Base-by-base conservation (phyloP, 2,113 vertebrate species). In the Mesoclemmys tuberculata region DNA sequence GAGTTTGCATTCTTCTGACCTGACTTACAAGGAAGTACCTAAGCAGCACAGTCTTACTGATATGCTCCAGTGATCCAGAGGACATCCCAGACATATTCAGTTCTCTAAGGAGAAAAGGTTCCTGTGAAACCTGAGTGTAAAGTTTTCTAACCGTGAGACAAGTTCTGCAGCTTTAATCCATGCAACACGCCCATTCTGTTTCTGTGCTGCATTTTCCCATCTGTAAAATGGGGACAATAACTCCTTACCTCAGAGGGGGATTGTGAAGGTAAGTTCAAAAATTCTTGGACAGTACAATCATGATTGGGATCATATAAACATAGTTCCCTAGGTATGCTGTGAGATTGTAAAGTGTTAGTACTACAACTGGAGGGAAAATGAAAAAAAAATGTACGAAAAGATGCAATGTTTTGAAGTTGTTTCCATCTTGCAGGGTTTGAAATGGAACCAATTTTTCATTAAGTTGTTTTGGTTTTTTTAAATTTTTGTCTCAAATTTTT, bases 11-110 rank as follows among this genome's bases (percentile, higher is more conserved):
- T 90, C 75, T 35, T 84, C 83, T 68, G 3, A 44, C 24, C 31
- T 90, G 88, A 54, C 41, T 92, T 88, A 14, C 49, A 75, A 91
- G 93, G 46, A 84, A 84, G 79, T n/a, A 93, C 10, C 55, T 71
- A 44, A 52, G 84, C 78, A 81, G 35, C 46, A 64, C 38, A 74
- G 84, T 38, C 56, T 41, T 35, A 55, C 2, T 80, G 46, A 54
- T 80, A 38, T 78, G 46, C 35, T 19, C 82, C 52, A 52, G 52
- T 52, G 52, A 52, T 18, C 19, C 56, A 6, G 86, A 74, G 88
- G 68, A 91, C 90, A 74, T 80, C 56, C 49, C 61, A 86, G 38
- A 10, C 58, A 56, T 52, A 89, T 82, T 51, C 52, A 58, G 68
- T 64, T 91, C 29, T 87, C 31, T 88, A 56, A 84, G 46, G n/a